Evolutionary conservation across 2,888 invertebrate genomes (phyloP), one percentile per base, ranked within the genome.

Genomic region (Theodoxus fluviatilis): DNA sequence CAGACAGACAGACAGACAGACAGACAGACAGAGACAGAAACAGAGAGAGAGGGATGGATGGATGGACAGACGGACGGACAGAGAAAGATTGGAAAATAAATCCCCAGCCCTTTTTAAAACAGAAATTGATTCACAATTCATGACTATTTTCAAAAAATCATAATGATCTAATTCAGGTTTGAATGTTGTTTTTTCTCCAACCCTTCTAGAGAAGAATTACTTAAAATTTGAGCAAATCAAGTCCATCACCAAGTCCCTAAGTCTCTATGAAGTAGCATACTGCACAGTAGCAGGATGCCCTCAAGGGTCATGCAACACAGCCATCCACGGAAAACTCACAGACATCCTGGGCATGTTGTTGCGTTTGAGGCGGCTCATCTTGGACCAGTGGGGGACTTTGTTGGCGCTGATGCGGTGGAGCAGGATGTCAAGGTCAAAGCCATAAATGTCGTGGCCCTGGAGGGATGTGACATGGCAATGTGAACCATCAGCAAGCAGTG

Each of bases 361-460:
- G 76, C 96, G 90, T 79, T 92, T 93, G 1, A 99, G 88, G 55
- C 96, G 91, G 0, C 98, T 95, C 63, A 98, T 89, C 74, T 95
- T 91, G 18, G 96, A 96, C 94, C 97, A 98, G 80, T 94, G 93
- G 0, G 92, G 91, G 67, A 95, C 92, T 84, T 93, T 93, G 78
- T 90, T 88, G 31, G 90, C 90, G 69, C 91, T 88, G 73, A 97
- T 91, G 74, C 97, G 92, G 71, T 94, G 93, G 61, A 96, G 91
- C n/a, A 99, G 89, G 1, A 97, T 89, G 80, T 95, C 94, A 71
- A 98, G 90, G 82, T 96, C 96, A 86, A 94, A 96, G 38, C 94
- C 94, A 81, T 92, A 91, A 57, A 96, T 89, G 86, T 99, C 98
- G 83, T 98, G 96, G 0, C 98, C 98, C 89, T 89, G 75, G 28